phyloP scores from a whole-genome alignment of 2,113 vertebrate genomes.

The Camelus dromedarius region DNA sequence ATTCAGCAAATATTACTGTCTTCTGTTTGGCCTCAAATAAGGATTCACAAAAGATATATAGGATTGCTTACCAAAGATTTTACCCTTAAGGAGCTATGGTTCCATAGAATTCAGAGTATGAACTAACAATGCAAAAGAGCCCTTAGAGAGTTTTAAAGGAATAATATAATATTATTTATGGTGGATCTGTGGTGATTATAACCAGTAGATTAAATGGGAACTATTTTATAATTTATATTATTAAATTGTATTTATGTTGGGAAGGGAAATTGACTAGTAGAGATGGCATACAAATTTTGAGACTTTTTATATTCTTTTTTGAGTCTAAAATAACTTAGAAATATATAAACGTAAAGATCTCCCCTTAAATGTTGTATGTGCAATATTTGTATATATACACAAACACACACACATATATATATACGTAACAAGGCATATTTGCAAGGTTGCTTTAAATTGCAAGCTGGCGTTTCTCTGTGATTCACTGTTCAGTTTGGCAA shows the following conservation, averaged over 20 bases:
- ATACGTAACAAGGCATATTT: neutral
- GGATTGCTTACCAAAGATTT: constrained; percentile 27
- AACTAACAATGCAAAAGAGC: constrained; percentile 20
- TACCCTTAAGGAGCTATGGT: neutral
- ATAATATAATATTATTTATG: neutral
- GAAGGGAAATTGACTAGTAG: neutral
- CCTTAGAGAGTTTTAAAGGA: neutral
- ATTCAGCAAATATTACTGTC: constrained; percentile 4
- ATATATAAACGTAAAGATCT: neutral
- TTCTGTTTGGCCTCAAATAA: neutral
- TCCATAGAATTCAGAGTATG: neutral
- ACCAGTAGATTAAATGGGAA: neutral
- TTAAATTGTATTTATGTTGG: neutral
- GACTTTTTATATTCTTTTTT: neutral
- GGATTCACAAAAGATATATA: neutral
- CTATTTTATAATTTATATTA: neutral
- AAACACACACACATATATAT: accelerated
- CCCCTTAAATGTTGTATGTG: neutral
- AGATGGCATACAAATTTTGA: neutral
- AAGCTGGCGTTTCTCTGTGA: neutral
- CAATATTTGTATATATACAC: neutral
- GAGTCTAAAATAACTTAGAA: constrained; percentile 1
- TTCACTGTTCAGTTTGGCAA: neutral
- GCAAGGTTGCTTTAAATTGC: constrained; percentile 42
- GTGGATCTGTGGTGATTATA: neutral